Evolutionary conservation across 2,113 vertebrate species (phyloP), one percentile per base, ranked within the genome.

Genomic region (Xenopus borealis): DNA sequence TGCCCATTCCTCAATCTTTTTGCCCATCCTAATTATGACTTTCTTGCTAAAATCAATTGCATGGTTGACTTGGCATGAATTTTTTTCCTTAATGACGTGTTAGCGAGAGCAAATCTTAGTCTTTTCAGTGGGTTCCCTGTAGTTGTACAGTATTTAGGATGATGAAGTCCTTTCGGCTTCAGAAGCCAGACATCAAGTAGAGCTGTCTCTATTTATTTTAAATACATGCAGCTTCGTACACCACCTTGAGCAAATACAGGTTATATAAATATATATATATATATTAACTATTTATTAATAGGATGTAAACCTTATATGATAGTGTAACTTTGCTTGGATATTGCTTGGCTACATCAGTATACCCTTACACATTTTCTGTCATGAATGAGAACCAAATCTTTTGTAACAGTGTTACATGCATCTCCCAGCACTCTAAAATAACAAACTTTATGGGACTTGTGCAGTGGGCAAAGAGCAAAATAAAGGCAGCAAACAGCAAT

Each of bases 81-180:
- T 70, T 45, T 57, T 53, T 70, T 77, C 74, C 74, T 67, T 77
- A 77, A 77, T 77, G 74, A 77, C 67, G 66, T 75, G 72, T 20
- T 70, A 77, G 47, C 64, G 61, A 70, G 61, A 70, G 53, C 62
- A 45, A 70, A 68, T 53, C 46, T 63, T 27, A 27, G 23, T 27
- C 23, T 27, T 27, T 27, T 77, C 17, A 63, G 70, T 63, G 64
- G 66, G 61, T 40, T 64, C 12, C 13, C 19, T 67, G 65, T 67
- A 67, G 44, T 52, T 77, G 69, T 47, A n/a, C n/a, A n/a, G n/a
- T n/a, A 70, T 77, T 77, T 46, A 46, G 13, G 17, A 66, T 65
- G 71, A 65, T 65, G 73, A 40, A 62, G 12, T 53, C 19, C 73
- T 55, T 30, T 69, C 30, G 45, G 65, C 11, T 75, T 20, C 23